Base-by-base conservation (phyloP, 2,888 invertebrate species). In the Xestoiulus laeticollis region DNA sequence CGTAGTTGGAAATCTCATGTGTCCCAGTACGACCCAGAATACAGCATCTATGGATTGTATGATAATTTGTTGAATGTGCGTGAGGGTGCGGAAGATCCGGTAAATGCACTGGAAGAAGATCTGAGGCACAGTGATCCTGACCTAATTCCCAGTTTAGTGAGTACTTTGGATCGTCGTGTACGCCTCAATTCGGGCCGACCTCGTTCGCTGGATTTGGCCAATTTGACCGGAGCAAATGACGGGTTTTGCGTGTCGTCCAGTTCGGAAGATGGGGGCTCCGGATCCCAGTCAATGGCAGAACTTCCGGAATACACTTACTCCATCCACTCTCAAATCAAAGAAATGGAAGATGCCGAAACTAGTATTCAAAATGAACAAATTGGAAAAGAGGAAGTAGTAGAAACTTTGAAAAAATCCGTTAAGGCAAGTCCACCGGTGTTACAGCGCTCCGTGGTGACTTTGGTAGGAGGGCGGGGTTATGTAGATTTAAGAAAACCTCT, bases 381-480 rank as follows among this genome's bases (percentile, higher is more conserved):
- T 32, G 26, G 32, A 10, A 44, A 85, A 19, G 89, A 89, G 68
- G 89, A 88, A 85, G 87, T 38, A 22, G 88, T 88, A 26, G 87
- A 88, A 38, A 88, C 88, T 30, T 19, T 10, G n/a, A 33, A 5
- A 44, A 5, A n/a, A 88, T 10, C 68, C 44, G 19, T 48, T n/a
- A 44, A 38, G 38, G 30, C 48, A 19, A n/a, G n/a, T 22, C 33
- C 19, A 16, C 85, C n/a, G 8, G 30, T 83, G 30, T 10, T 38
- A 32, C 48, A 85, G 82, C 85, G 89, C 85, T 97, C 97, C 0
- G 95, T 97, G 38, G 94, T 97, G 83, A 96, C 96, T 0, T 92
- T 97, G 87, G 96, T 96, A 94, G 97, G 97, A 0, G 97, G 97
- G 1, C 94, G 96, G 16, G 97, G 97, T 3, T 98, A 97, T 91